Evolutionary conservation across 2,888 invertebrate genomes (phyloP).

Genomic region (Nemurella pictetii): DNA sequence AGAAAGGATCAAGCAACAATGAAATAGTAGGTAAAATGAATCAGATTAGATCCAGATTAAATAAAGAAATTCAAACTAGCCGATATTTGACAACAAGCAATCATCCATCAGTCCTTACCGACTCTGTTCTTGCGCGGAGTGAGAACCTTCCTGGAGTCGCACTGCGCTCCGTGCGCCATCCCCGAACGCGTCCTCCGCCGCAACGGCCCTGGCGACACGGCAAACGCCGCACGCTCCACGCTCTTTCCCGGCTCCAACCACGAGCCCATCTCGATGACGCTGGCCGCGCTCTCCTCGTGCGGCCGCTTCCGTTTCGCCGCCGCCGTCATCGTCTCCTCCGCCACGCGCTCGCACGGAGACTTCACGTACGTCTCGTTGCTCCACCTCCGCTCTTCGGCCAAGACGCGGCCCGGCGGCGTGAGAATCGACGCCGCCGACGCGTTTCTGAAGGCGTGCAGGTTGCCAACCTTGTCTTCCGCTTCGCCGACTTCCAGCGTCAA

Average conservation of each 20-base stretch:
- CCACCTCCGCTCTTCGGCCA: background rate
- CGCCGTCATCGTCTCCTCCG: background rate
- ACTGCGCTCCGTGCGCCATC: background rate
- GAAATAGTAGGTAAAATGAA: too few relatives aligned
- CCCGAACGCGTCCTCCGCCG: too few relatives aligned
- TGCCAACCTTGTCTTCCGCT: background rate
- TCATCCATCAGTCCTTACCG: too few relatives aligned
- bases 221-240: background rate
- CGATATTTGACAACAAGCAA: too few relatives aligned
- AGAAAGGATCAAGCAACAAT: too few relatives aligned
- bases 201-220: too few relatives aligned
- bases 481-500: background rate
- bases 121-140: background rate
- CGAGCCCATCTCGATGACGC: conserved; percentile 24
- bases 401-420: too few relatives aligned
- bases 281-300: conserved; percentile 8
- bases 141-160: background rate
- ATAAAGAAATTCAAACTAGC: too few relatives aligned
- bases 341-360: background rate
- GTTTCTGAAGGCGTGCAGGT: background rate
- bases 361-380: conserved; percentile 23
- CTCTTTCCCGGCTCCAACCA: conserved; percentile 2
- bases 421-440: too few relatives aligned
- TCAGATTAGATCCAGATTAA: too few relatives aligned
- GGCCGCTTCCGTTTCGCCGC: background rate